Conservation (phyloP, 2,888 invertebrate species). For the Eulithis testata region DNA sequence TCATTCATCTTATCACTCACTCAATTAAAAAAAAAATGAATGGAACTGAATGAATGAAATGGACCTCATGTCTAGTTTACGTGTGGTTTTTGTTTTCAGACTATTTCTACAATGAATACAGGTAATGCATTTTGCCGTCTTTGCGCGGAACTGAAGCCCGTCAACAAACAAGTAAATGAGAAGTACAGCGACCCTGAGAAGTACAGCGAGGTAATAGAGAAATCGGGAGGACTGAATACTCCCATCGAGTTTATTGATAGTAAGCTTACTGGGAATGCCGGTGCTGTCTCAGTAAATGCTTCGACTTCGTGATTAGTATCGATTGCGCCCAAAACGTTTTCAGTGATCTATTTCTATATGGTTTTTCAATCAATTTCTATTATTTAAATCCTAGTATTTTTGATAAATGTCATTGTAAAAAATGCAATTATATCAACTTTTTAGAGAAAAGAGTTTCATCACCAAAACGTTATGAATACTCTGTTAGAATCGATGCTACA, state of each 20-base stretch:
- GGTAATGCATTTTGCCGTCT: slow-evolving; percentile 54
- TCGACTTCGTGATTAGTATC: slow-evolving; percentile 58
- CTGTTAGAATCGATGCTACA: no score
- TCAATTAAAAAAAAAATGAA: no score
- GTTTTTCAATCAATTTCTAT: no score
- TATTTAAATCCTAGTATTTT: no score
- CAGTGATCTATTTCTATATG: slow-evolving; percentile 3
- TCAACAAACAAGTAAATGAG: slow-evolving; percentile 56
- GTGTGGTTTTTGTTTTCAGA: neutral
- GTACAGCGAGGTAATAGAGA: slow-evolving; percentile 44
- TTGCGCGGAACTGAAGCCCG: slow-evolving; percentile 60
- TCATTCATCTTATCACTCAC: no score
- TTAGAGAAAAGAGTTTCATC: no score
- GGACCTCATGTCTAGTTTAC: no score
- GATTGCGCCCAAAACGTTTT: slow-evolving; percentile 60
- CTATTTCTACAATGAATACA: slow-evolving; percentile 42
- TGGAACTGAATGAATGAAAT: no score
- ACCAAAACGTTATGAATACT: no score
- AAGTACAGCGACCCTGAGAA: slow-evolving; percentile 46
- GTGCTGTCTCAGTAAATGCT: slow-evolving; percentile 56
- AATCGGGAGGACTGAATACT: slow-evolving; percentile 50
- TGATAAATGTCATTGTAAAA: no score
- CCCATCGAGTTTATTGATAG: slow-evolving; percentile 51
- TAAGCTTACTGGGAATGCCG: slow-evolving; percentile 60
- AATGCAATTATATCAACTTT: no score